These are phyloP conservation scores for Takifugu rubripes DNA, from an alignment of 2,797 vertebrate species.

Conservation along the genomic window DNA sequence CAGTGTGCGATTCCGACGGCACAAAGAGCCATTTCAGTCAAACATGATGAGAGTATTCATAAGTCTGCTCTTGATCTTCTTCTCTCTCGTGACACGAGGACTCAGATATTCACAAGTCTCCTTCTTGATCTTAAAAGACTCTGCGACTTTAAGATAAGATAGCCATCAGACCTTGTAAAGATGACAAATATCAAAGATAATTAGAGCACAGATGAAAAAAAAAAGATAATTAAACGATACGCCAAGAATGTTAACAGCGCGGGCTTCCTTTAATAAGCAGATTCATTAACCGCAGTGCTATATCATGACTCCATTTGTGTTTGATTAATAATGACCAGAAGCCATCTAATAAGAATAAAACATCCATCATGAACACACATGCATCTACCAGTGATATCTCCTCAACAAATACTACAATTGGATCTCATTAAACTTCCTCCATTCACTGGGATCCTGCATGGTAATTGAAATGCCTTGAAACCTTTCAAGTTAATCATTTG, in stretches of 20 bases:
- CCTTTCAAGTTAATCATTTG: constrained; percentile 70
- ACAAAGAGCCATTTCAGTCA: constrained; percentile 45
- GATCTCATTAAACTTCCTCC: constrained; percentile 61
- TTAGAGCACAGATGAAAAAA: constrained; percentile 57
- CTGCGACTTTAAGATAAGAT: constrained; percentile 63
- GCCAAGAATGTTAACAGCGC: constrained; percentile 56
- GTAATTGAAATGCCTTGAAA: constrained; percentile 72
- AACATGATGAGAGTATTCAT: constrained; percentile 60
- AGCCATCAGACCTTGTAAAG: constrained; percentile 60
- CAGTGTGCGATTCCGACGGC: constrained; percentile 35
- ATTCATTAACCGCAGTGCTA: constrained; percentile 61
- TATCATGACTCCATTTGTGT: constrained; percentile 67
- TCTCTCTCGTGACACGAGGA: constrained; percentile 55
- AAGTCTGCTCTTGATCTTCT: constrained; percentile 59
- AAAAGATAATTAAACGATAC: constrained; percentile 68
- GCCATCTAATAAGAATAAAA: constrained; percentile 68
- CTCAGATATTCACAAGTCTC: constrained; percentile 48
- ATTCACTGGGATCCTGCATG: constrained; percentile 55
- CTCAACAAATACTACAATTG: constrained; percentile 65
- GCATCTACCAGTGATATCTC: constrained; percentile 64
- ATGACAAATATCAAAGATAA: constrained; percentile 71
- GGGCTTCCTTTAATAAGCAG: constrained; percentile 62
- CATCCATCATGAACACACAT: constrained; percentile 72
- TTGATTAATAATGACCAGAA: constrained; percentile 67
- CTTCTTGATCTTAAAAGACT: constrained; percentile 61